Conservation (phyloP, 2,888 invertebrate genomes). For the Pristionchus mayeri region DNA sequence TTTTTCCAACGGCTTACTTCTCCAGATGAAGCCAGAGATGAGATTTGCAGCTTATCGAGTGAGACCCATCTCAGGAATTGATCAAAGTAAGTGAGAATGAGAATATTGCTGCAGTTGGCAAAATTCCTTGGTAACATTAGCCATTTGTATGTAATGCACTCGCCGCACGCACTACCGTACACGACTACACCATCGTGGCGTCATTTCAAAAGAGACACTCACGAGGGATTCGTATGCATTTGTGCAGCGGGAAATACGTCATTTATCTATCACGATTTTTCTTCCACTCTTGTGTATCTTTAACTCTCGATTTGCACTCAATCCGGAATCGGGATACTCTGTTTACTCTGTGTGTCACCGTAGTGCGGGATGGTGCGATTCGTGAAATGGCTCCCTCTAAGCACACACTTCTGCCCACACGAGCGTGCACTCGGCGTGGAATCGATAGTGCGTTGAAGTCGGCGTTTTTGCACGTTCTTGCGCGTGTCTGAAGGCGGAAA, state of each 20-base stretch:
- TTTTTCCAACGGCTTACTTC: no score
- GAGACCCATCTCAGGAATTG: no score
- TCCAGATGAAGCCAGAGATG: not conserved
- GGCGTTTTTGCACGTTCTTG: not conserved
- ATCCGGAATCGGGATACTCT: no score
- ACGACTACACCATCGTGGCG: not conserved
- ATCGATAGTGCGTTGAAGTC: not conserved
- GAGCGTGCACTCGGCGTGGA: not conserved
- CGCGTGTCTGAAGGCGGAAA: conserved; percentile 24
- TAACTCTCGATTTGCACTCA: no score
- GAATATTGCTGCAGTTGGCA: no score
- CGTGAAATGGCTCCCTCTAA: not conserved
- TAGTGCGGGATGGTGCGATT: not conserved
- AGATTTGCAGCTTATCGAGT: no score
- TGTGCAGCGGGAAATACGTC: no score
- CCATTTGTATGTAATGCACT: no score
- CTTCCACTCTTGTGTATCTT: no score
- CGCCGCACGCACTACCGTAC: not conserved
- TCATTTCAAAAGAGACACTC: not conserved
- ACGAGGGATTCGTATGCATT: not conserved
- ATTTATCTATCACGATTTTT: no score
- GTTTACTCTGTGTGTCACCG: not conserved
- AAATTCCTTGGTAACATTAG: not conserved
- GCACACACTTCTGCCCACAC: not conserved
- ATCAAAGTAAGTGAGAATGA: no score